A percentile compares a stretch with the other conserved stretches of the same genome.
Conservation (phyloP, 2,113 vertebrate genomes). For the Muntiacus reevesi region DNA sequence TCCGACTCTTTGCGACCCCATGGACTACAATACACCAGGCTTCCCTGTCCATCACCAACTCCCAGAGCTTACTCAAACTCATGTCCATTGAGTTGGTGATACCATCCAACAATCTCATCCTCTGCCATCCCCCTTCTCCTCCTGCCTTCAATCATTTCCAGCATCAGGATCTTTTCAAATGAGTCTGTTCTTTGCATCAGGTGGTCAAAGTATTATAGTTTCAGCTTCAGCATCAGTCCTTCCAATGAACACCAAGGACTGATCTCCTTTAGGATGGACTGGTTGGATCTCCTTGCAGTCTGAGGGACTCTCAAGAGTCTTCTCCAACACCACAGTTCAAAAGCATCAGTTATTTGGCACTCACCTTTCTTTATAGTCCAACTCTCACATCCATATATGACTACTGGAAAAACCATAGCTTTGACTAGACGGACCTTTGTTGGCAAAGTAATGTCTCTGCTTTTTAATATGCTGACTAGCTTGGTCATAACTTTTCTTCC, state of each 20-base stretch:
- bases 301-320: neutral
- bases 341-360: neutral
- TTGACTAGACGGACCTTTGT: neutral
- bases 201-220: neutral
- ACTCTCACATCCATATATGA: neutral
- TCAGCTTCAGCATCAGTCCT: neutral
- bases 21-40: too few relatives aligned
- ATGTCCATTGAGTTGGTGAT: too few relatives aligned
- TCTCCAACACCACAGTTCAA: neutral
- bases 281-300: neutral
- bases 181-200: neutral
- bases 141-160: too few relatives aligned
- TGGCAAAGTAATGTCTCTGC: neutral
- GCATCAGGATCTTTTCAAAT: neutral
- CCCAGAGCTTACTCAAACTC: too few relatives aligned
- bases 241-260: neutral
- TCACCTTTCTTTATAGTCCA: neutral
- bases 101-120: too few relatives aligned
- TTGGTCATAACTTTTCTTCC: neutral
- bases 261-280: neutral
- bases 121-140: too few relatives aligned
- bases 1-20: rapidly evolving
- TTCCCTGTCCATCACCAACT: too few relatives aligned
- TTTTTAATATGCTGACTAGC: neutral
- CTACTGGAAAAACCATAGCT: neutral